Evolutionary conservation across 2,888 invertebrate genomes (phyloP).

Genomic region (Congeria kusceri): DNA sequence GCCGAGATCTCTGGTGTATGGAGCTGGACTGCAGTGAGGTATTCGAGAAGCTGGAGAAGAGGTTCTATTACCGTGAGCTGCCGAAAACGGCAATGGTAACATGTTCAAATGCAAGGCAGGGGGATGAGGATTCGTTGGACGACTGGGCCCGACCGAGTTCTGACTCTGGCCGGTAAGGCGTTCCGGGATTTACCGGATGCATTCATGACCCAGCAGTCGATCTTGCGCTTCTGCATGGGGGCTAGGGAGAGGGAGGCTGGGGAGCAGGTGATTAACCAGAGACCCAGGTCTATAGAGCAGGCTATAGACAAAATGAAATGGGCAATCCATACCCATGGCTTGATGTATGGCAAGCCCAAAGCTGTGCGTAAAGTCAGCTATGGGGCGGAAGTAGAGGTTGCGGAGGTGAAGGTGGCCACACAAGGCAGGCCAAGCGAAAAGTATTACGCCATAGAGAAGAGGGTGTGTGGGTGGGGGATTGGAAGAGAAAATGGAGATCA

Average conservation of each 20-base stretch:
- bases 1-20: too few relatives aligned
- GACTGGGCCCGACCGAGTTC: slow-evolving; percentile 36
- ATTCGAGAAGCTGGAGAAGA: slow-evolving; percentile 12
- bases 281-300: slow-evolving; percentile 27
- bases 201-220: slow-evolving; percentile 4
- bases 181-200: slow-evolving; percentile 26
- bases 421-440: background rate
- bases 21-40: slow-evolving; percentile 9
- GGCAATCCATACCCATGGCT: slow-evolving; percentile 8
- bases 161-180: slow-evolving; percentile 21
- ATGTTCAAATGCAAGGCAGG: slow-evolving; percentile 17
- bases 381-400: background rate
- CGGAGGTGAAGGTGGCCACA: background rate
- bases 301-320: slow-evolving; percentile 27
- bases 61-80: slow-evolving; percentile 19
- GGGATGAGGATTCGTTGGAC: slow-evolving; percentile 7
- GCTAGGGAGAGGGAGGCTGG: slow-evolving; percentile 30
- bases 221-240: slow-evolving; percentile 18
- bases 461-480: background rate
- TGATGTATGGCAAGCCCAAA: background rate
- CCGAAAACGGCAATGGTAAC: slow-evolving; percentile 17
- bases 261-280: slow-evolving; percentile 16
- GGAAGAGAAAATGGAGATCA: slow-evolving; percentile 4
- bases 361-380: background rate
- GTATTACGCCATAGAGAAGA: too few relatives aligned